These are phyloP conservation scores for Lineus longissimus DNA, from an alignment of 1,140 invertebrate genomes.

Conservation along the genomic window DNA sequence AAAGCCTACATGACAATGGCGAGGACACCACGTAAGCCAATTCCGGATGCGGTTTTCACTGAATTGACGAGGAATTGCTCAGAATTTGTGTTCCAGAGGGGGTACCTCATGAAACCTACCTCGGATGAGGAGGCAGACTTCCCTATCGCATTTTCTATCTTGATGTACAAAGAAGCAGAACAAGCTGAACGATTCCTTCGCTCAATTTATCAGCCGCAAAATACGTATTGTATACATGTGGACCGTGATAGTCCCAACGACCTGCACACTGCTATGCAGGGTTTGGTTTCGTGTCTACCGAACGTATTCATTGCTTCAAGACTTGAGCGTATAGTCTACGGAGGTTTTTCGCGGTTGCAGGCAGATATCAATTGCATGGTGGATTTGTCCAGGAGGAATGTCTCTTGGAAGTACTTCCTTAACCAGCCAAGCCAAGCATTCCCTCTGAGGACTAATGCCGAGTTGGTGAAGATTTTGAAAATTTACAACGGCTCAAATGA, in stretches of 20 bases:
- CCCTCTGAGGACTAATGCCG: conserved; percentile 32
- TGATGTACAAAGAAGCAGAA: conserved; percentile 40
- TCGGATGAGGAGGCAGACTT: conserved; percentile 15
- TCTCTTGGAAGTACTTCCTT: conserved; percentile 33
- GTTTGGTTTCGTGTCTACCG: conserved; percentile 25
- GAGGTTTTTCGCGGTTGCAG: conserved; percentile 23
- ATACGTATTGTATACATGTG: conserved; percentile 49
- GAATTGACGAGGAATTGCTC: conserved; percentile 3
- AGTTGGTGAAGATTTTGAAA: conserved; percentile 35
- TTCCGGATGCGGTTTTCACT: conserved; percentile 9
- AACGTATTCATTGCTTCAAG: conserved; percentile 34
- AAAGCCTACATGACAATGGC: background rate
- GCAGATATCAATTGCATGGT: conserved; percentile 39
- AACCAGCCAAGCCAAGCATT: conserved; percentile 32
- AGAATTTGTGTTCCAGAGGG: background rate
- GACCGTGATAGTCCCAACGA: conserved; percentile 28
- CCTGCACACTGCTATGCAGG: conserved; percentile 7
- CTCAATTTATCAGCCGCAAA: conserved; percentile 43
- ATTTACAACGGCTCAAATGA: conserved; percentile 35
- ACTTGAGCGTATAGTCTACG: conserved; percentile 28
- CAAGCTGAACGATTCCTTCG: conserved; percentile 42
- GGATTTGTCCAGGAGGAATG: conserved; percentile 21
- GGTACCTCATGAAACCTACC: conserved; percentile 6
- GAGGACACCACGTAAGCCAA: background rate
- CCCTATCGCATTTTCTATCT: conserved; percentile 29